Percentiles rank a stretch among this genome's conserved stretches.
These are phyloP conservation scores for Gibbula magus DNA, from an alignment of 2,888 invertebrate species.

Conservation along the genomic window DNA sequence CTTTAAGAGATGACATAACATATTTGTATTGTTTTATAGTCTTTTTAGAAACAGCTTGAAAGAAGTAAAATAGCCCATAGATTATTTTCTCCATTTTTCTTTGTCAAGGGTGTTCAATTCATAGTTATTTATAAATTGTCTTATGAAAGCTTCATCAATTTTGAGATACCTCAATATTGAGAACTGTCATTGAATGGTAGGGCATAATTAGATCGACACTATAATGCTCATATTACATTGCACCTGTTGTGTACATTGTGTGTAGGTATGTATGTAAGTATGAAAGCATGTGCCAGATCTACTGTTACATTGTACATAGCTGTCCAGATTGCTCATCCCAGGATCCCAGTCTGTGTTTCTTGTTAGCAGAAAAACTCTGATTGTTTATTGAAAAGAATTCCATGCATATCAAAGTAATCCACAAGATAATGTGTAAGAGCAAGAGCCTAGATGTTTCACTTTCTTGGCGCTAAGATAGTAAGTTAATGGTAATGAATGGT, in stretches of 20 bases:
- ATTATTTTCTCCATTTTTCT: too few species aligned
- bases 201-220: conserved; percentile 6
- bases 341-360: not conserved
- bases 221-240: conserved; percentile 5
- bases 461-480: too few species aligned
- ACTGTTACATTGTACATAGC: not conserved
- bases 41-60: too few species aligned
- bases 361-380: too few species aligned
- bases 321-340: not conserved
- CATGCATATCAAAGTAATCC: too few species aligned
- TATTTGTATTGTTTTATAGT: too few species aligned
- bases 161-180: not conserved
- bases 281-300: not conserved
- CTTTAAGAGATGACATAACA: too few species aligned
- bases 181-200: not conserved
- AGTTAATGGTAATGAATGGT: too few species aligned
- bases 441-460: too few species aligned
- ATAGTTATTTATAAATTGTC: not conserved
- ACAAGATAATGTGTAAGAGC: too few species aligned
- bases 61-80: too few species aligned
- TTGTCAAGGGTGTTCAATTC: not conserved
- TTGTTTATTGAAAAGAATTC: too few species aligned
- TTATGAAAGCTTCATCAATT: not conserved
- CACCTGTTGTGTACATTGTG: not conserved
- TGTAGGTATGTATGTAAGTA: not conserved